Conservation (phyloP, 2,888 invertebrate genomes). For the Drosophila lacicola region DNA sequence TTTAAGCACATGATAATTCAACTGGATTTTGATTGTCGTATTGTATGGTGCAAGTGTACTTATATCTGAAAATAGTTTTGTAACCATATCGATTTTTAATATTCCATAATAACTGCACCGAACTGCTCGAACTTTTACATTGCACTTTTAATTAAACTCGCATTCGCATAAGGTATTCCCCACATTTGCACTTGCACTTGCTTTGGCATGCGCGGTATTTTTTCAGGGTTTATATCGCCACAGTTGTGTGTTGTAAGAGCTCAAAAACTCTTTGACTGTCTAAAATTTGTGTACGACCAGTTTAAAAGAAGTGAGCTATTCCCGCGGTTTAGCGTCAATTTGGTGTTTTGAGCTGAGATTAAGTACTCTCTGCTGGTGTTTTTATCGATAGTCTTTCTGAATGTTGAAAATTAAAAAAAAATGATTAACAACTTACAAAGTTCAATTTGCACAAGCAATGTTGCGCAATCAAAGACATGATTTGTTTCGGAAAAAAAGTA, state of each 20-base stretch:
- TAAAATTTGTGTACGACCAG: constrained; percentile 13
- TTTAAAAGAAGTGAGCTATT: constrained; percentile 38
- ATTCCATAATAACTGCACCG: constrained; percentile 45
- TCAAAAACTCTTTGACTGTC: constrained; percentile 32
- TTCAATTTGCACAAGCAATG: too few species aligned
- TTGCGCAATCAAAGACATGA: too few species aligned
- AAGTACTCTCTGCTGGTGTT: constrained; percentile 38
- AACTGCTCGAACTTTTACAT: constrained; percentile 44
- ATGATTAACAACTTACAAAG: too few species aligned
- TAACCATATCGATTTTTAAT: constrained; percentile 32
- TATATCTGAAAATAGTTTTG: constrained; percentile 27
- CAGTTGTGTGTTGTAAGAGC: constrained; percentile 74
- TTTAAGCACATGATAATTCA: constrained; percentile 3
- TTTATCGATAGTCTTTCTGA: constrained; percentile 16
- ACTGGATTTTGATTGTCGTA: constrained; percentile 46
- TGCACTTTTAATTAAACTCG: constrained; percentile 49
- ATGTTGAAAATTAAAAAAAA: neutral
- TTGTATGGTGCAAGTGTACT: constrained; percentile 35
- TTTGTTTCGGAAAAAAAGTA: too few species aligned
- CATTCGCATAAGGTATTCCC: constrained; percentile 43
- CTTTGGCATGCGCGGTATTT: constrained; percentile 56
- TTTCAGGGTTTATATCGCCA: constrained; percentile 63
- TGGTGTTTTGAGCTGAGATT: constrained; percentile 76
- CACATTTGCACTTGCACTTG: constrained; percentile 43
- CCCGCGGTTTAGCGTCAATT: constrained; percentile 75